A percentile compares a stretch with the other conserved stretches of the same genome.
phyloP scores from a whole-genome alignment of 2,113 vertebrate genomes.

The Osmerus mordax region DNA sequence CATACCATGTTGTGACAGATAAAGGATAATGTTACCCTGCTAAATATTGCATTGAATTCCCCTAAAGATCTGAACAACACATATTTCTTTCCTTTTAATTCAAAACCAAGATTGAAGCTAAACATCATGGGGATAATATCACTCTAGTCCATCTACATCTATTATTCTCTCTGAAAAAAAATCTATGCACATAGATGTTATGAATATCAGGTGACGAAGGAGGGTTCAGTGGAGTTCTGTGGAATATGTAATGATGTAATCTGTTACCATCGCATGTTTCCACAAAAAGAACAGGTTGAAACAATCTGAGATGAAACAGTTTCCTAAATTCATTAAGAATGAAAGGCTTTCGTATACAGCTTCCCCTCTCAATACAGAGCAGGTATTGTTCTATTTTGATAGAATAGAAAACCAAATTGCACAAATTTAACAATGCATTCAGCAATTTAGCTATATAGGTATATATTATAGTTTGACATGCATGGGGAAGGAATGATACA shows the following conservation, averaged over 20 bases:
- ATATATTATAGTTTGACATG: neutral
- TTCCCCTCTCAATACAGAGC: conserved; percentile 3
- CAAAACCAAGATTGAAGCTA: conserved; percentile 10
- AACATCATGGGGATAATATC: conserved; percentile 13
- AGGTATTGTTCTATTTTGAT: conserved; percentile 4
- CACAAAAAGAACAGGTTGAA: conserved; percentile 4
- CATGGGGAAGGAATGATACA: conserved; percentile 2
- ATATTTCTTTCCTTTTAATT: conserved; percentile 9
- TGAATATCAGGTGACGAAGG: conserved; percentile 39
- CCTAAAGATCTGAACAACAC: neutral
- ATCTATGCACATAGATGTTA: conserved; percentile 62
- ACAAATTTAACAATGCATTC: neutral
- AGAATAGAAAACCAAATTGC: conserved; percentile 12
- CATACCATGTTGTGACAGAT: neutral
- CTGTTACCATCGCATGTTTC: conserved; percentile 9
- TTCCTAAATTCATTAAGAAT: neutral
- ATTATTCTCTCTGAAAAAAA: conserved; percentile 35
- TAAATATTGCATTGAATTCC: neutral
- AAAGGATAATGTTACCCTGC: neutral
- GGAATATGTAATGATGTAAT: conserved; percentile 18
- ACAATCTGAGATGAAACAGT: conserved; percentile 12
- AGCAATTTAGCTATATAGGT: neutral
- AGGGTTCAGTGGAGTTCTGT: conserved; percentile 10
- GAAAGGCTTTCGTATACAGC: neutral
- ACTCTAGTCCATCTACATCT: conserved; percentile 11